Evolutionary conservation across 2,888 invertebrate genomes (phyloP).

Genomic region (Drosophila prostipennis): DNA sequence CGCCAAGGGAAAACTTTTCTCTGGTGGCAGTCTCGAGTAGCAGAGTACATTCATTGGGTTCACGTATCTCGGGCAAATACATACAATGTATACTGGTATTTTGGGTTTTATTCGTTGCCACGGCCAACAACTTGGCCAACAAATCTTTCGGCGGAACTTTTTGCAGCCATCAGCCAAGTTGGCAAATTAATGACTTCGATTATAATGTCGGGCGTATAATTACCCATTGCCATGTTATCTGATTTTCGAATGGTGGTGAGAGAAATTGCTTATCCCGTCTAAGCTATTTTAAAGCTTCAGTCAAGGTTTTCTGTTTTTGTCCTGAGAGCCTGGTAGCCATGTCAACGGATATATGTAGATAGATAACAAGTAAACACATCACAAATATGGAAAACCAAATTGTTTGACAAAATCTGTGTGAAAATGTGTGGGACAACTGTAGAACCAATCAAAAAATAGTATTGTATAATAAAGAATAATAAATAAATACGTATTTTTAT

Average conservation of each 20-base stretch:
- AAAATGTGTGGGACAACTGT: no score
- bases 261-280: background rate
- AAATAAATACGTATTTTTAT: no score
- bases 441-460: no score
- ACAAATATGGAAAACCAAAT: background rate
- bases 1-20: background rate
- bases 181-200: conserved; percentile 26
- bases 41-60: background rate
- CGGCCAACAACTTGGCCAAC: conserved; percentile 10
- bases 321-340: background rate
- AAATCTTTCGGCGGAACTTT: conserved; percentile 17
- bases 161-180: conserved; percentile 12
- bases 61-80: conserved; percentile 5
- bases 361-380: no score
- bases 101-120: conserved; percentile 13
- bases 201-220: conserved; percentile 14
- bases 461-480: no score
- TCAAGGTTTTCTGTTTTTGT: background rate
- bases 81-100: background rate
- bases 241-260: background rate
- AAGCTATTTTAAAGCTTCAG: conserved; percentile 2
- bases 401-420: background rate
- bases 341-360: background rate
- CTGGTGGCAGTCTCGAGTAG: background rate
- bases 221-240: conserved; percentile 2